A percentile compares a stretch with the other conserved stretches of the same genome.
These are phyloP conservation scores for Crotalus horridus DNA, from an alignment of 2,113 vertebrate species.

Conservation along the genomic window DNA sequence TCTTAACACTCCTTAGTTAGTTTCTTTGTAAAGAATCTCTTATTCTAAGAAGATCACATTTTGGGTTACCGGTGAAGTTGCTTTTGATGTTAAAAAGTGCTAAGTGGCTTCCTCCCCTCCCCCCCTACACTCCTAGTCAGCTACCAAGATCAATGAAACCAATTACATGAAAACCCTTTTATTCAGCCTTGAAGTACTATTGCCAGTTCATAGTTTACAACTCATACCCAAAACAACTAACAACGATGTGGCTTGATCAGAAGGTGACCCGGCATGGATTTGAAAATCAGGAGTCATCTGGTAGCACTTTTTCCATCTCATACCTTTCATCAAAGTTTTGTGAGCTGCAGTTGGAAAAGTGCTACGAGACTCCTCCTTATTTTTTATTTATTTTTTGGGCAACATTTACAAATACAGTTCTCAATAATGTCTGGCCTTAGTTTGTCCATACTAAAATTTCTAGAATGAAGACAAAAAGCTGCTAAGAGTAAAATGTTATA, in stretches of 20 bases:
- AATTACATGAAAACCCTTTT: not conserved
- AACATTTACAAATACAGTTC: not conserved
- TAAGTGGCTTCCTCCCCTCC: not conserved
- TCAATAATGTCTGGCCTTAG: not conserved
- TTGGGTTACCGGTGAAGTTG: not conserved
- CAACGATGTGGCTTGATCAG: not conserved
- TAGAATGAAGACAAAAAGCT: not conserved
- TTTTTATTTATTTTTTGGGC: not conserved
- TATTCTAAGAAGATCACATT: not conserved
- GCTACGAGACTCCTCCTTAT: not conserved
- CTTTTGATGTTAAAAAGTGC: not conserved
- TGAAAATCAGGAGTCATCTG: not conserved
- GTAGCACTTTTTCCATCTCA: not conserved
- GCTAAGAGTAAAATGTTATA: not conserved
- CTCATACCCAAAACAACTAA: not conserved
- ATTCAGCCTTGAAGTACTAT: not conserved
- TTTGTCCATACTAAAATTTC: not conserved
- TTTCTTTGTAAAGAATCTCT: conserved; percentile 35
- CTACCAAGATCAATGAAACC: not conserved
- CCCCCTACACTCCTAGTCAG: not conserved
- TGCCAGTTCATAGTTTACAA: not conserved
- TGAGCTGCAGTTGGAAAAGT: not conserved
- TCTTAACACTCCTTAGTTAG: conserved; percentile 38
- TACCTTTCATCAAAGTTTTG: not conserved
- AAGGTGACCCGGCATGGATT: not conserved